phyloP scores from a whole-genome alignment of 2,113 vertebrate genomes.

The Paramormyrops kingsleyae region DNA sequence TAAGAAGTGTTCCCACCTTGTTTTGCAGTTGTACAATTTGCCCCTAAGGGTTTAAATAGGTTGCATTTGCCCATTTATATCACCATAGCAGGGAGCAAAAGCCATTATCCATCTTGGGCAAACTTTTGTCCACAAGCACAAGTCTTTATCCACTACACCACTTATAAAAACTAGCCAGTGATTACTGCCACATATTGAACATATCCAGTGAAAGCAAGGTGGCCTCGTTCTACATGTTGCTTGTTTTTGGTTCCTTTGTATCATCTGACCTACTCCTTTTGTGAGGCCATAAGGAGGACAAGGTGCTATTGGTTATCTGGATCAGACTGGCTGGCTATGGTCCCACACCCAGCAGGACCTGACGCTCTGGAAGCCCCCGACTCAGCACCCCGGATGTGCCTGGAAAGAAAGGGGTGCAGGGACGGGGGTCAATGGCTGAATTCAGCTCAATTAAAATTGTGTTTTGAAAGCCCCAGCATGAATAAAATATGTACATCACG shows the following conservation, averaged over 20 bases:
- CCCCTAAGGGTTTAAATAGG: neutral
- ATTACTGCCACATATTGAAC: neutral
- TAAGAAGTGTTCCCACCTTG: neutral
- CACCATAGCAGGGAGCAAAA: neutral
- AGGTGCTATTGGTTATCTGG: neutral
- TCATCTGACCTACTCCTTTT: neutral
- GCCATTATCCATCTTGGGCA: neutral
- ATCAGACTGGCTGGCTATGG: neutral
- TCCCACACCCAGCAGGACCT: neutral
- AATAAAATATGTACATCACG: constrained; percentile 48
- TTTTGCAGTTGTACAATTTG: neutral
- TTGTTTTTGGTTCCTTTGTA: neutral
- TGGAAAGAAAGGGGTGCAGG: neutral
- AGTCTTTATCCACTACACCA: neutral
- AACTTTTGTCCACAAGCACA: neutral
- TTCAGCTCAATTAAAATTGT: constrained; percentile 36
- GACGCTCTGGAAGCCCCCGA: neutral
- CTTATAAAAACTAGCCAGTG: neutral
- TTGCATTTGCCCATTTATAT: neutral
- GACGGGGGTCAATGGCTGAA: constrained; percentile 12
- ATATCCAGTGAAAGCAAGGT: neutral
- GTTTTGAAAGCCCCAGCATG: constrained; percentile 41
- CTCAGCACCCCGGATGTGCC: neutral
- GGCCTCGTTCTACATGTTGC: neutral
- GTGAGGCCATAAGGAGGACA: neutral